Evolutionary conservation across 2,888 invertebrate species (phyloP).

Genomic region (Agrypnus murinus): DNA sequence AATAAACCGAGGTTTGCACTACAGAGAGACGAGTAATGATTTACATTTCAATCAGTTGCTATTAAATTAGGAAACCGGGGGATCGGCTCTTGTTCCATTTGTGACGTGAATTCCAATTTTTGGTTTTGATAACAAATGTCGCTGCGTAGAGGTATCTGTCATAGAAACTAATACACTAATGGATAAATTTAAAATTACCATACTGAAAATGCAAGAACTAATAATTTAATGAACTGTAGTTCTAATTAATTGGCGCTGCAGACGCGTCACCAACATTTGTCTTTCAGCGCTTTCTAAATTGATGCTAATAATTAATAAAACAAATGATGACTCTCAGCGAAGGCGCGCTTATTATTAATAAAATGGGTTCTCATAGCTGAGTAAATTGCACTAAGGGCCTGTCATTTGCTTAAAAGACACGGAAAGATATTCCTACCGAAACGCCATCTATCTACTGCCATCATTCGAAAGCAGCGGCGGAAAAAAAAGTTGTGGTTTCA

Average conservation of each 20-base stretch:
- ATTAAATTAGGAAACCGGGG: constrained; percentile 34
- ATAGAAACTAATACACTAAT: constrained; percentile 3
- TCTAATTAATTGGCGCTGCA: constrained; percentile 55
- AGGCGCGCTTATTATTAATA: constrained; percentile 51
- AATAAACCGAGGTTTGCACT: constrained; percentile 34
- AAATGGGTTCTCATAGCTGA: constrained; percentile 43
- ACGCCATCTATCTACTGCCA: constrained; percentile 24
- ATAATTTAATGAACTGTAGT: constrained; percentile 55
- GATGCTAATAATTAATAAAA: constrained; percentile 58
- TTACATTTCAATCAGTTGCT: constrained; percentile 42
- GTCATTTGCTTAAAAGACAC: constrained; percentile 42
- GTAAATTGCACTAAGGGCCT: constrained; percentile 45
- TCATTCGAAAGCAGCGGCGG: constrained; percentile 7
- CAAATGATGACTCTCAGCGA: constrained; percentile 54
- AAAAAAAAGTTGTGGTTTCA: constrained; percentile 22
- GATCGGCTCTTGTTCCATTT: constrained; percentile 34
- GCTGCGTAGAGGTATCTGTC: background rate
- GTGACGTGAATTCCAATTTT: constrained; percentile 39
- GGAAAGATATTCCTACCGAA: constrained; percentile 29
- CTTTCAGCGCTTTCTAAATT: constrained; percentile 55
- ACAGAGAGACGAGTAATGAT: constrained; percentile 38
- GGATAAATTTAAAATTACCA: constrained; percentile 1
- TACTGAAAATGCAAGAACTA: constrained; percentile 37
- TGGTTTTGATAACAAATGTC: constrained; percentile 33
- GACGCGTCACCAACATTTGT: constrained; percentile 57